phyloP scores from a whole-genome alignment of 92 coral and sea anemone species.

The Desmophyllum pertusum region DNA sequence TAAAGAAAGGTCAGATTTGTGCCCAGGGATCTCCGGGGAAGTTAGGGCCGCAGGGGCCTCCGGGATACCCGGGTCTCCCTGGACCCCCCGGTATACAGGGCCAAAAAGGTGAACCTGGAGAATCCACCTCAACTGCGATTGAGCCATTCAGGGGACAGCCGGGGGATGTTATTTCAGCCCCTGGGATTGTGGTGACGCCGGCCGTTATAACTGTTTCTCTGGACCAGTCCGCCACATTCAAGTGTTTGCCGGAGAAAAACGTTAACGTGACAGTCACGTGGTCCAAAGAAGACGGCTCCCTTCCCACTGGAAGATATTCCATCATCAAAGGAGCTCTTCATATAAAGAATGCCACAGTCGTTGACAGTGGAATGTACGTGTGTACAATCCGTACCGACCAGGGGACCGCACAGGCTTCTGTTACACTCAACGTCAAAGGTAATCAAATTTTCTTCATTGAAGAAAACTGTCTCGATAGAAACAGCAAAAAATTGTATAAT shows the following conservation, averaged over 20 bases:
- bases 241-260: conserved; percentile 15
- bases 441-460: neutral
- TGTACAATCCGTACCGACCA: conserved; percentile 35
- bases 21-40: conserved; percentile 14
- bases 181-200: conserved; percentile 20
- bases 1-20: conserved; percentile 6
- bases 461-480: no score
- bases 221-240: conserved; percentile 16
- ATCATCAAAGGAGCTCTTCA: conserved; percentile 29
- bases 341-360: conserved; percentile 13
- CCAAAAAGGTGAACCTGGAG: conserved; percentile 37
- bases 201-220: conserved; percentile 2
- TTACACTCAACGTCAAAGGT: conserved; percentile 36
- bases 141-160: conserved; percentile 16
- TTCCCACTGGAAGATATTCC: conserved; percentile 25
- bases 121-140: neutral
- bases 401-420: conserved; percentile 35
- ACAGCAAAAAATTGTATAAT: no score
- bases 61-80: neutral
- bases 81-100: conserved; percentile 14
- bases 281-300: conserved; percentile 38
- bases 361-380: conserved; percentile 33
- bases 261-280: conserved; percentile 6
- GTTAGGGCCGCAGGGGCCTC: conserved; percentile 7
- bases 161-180: conserved; percentile 23